A percentile compares a stretch with the other conserved stretches of the same genome.
These are phyloP conservation scores for Zenarchopterus dispar DNA, from an alignment of 2,797 vertebrate species.

Conservation along the genomic window DNA sequence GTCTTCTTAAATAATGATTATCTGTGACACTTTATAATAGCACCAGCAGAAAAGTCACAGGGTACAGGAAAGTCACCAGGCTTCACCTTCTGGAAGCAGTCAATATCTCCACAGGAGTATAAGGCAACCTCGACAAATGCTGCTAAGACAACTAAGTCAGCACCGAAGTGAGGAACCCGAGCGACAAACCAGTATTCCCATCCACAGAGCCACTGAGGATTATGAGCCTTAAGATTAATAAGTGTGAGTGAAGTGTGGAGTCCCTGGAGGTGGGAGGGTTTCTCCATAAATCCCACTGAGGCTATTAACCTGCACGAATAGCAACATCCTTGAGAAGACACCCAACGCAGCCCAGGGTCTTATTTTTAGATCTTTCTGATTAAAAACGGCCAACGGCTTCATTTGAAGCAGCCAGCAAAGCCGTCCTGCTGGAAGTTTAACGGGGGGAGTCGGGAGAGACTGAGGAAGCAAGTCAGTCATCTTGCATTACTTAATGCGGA, in stretches of 20 bases:
- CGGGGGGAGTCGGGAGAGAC: constrained; percentile 25
- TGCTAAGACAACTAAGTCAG: constrained; percentile 3
- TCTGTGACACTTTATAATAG: not conserved
- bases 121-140: not conserved
- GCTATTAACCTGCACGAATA: constrained; percentile 22
- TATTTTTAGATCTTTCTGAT: constrained; percentile 47
- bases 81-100: not conserved
- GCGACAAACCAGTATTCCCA: not conserved
- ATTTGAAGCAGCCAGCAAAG: constrained; percentile 25
- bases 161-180: not conserved
- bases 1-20: too few species aligned
- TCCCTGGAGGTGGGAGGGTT: constrained; percentile 23
- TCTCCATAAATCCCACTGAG: constrained; percentile 28
- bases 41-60: not conserved
- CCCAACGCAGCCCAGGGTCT: constrained; percentile 21
- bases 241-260: not conserved
- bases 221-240: not conserved
- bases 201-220: not conserved
- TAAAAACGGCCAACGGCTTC: constrained; percentile 36
- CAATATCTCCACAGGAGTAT: not conserved
- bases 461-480: constrained; percentile 39
- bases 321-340: constrained; percentile 35
- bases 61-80: not conserved
- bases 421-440: constrained; percentile 45
- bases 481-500: constrained; percentile 23